Percentiles rank a stretch among this genome's conserved stretches.
These are phyloP conservation scores for Grapholita molesta DNA, from an alignment of 1,140 invertebrate genomes.

Conservation along the genomic window DNA sequence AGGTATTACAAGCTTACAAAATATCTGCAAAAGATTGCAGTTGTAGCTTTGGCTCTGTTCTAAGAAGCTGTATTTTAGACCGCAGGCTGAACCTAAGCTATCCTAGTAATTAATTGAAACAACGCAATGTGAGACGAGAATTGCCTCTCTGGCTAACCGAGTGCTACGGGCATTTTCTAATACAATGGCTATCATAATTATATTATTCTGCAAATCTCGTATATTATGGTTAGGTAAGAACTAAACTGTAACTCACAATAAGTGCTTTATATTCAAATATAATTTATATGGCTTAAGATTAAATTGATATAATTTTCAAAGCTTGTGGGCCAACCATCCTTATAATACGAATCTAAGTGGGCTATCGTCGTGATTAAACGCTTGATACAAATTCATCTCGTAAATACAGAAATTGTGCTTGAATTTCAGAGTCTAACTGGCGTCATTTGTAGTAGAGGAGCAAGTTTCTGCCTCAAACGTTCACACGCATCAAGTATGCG, in stretches of 20 bases:
- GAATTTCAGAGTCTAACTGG: background rate
- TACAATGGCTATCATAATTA: background rate
- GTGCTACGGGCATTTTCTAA: background rate
- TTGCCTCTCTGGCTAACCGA: background rate
- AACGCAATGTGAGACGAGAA: background rate
- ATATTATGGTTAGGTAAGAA: background rate
- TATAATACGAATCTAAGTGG: background rate
- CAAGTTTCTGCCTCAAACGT: background rate
- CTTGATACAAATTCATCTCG: background rate
- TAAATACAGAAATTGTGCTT: background rate
- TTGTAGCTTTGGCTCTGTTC: background rate
- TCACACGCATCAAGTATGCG: background rate
- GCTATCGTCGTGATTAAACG: background rate
- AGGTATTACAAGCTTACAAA: background rate
- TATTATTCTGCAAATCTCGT: too few relatives aligned
- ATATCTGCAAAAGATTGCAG: background rate
- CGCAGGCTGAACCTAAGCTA: background rate
- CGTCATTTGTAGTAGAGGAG: background rate
- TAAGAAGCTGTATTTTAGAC: background rate
- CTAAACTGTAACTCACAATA: too few relatives aligned
- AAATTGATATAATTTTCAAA: background rate
- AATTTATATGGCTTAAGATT: background rate
- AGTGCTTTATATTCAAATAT: too few relatives aligned
- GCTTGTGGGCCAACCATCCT: background rate
- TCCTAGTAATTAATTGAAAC: background rate